Evolutionary conservation across 2,888 invertebrate species (phyloP).

Genomic region (Mesoligia furuncula): DNA sequence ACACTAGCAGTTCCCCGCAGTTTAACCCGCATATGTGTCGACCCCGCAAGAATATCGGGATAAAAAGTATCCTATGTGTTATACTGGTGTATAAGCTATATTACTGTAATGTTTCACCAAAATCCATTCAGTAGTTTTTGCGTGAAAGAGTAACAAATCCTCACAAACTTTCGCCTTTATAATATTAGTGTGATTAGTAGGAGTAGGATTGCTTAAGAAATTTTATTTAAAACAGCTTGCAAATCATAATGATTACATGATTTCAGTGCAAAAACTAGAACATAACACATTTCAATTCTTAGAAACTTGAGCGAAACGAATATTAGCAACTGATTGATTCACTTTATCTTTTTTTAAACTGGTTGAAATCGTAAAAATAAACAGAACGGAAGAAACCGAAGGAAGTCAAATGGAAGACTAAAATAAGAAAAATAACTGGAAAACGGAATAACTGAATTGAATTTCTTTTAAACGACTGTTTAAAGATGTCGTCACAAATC

Average conservation of each 20-base stretch:
- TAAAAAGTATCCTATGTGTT: too few relatives aligned
- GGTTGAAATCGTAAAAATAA: conserved; percentile 3
- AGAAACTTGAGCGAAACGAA: conserved; percentile 15
- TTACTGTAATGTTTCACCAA: too few relatives aligned
- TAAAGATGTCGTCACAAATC: neutral
- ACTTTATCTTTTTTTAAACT: conserved; percentile 1
- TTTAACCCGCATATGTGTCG: too few relatives aligned
- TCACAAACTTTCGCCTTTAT: too few relatives aligned
- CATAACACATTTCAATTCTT: conserved; percentile 1
- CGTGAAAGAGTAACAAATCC: too few relatives aligned
- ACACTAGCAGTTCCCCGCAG: neutral
- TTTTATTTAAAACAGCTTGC: neutral
- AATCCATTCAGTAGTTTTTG: too few relatives aligned
- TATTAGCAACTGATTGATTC: conserved; percentile 11
- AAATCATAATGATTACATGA: too few relatives aligned
- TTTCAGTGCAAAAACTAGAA: neutral
- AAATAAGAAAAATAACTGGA: conserved; percentile 1
- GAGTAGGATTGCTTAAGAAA: neutral
- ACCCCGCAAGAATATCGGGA: too few relatives aligned
- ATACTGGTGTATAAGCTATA: too few relatives aligned
- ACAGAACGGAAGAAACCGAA: conserved; percentile 12
- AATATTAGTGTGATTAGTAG: too few relatives aligned
- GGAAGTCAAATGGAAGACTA: conserved; percentile 19
- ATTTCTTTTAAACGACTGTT: conserved; percentile 3
- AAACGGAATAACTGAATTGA: neutral